These are phyloP conservation scores for Lagodon rhomboides DNA, from an alignment of 2,797 vertebrate species.

Conservation along the genomic window DNA sequence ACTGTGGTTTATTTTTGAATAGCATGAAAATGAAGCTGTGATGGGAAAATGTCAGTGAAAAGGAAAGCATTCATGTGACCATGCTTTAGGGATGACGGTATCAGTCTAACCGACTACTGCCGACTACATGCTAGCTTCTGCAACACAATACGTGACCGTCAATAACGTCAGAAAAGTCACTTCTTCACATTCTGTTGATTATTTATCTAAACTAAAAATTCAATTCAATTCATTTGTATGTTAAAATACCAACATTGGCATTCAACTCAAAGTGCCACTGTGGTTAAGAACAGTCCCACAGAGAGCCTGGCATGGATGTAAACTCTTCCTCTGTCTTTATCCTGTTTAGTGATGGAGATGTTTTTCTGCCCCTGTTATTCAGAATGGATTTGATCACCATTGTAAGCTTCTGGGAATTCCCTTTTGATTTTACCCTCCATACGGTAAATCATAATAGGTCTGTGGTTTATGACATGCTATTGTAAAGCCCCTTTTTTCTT, in stretches of 20 bases:
- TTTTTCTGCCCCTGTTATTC: constrained; percentile 16
- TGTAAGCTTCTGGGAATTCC: constrained; percentile 23
- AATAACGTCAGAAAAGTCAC: too few species aligned
- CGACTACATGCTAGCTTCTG: too few species aligned
- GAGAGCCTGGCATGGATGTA: not conserved
- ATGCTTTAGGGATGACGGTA: not conserved
- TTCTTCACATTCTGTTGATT: too few species aligned
- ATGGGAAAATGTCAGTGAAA: not conserved
- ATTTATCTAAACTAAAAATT: too few species aligned
- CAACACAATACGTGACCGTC: too few species aligned
- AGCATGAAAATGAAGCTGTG: constrained; percentile 39
- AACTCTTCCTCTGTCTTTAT: not conserved
- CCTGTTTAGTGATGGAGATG: constrained; percentile 1
- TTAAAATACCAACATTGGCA: not conserved
- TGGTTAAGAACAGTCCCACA: not conserved
- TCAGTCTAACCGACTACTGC: too few species aligned
- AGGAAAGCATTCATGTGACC: not conserved
- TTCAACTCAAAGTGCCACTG: not conserved
- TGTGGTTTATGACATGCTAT: constrained; percentile 28
- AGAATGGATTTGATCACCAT: not conserved
- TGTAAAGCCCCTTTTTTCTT: constrained; percentile 16
- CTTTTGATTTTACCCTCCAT: constrained; percentile 3
- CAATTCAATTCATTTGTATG: too few species aligned
- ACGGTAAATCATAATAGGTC: constrained; percentile 1
- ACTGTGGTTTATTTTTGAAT: not conserved